These are phyloP conservation scores for Pseudotriccus pelzelni DNA, from an alignment of 2,797 vertebrate species.

Conservation along the genomic window DNA sequence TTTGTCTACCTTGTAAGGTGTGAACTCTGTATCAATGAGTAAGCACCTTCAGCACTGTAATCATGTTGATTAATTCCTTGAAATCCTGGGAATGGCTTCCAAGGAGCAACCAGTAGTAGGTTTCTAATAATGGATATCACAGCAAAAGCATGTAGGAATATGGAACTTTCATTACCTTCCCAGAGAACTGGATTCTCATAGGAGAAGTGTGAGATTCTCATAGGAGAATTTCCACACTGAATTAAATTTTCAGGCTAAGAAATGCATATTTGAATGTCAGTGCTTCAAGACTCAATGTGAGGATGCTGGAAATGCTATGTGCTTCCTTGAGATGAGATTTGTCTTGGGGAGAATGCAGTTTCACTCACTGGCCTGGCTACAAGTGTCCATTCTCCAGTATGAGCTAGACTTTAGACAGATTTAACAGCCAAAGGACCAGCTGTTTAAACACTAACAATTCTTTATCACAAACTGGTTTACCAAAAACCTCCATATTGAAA, in stretches of 20 bases:
- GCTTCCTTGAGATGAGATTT: not conserved
- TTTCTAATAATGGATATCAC: not conserved
- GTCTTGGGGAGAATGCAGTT: not conserved
- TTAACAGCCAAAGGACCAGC: not conserved
- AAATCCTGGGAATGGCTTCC: not conserved
- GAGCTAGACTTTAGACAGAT: not conserved
- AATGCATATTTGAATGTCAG: not conserved
- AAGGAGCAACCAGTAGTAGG: not conserved
- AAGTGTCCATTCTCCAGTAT: not conserved
- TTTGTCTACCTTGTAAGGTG: not conserved
- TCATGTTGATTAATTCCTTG: not conserved
- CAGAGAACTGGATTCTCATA: not conserved
- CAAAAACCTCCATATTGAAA: not conserved
- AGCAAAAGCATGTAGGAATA: not conserved
- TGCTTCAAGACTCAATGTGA: not conserved
- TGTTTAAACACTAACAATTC: not conserved
- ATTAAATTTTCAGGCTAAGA: not conserved
- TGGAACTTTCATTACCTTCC: not conserved
- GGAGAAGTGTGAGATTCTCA: not conserved
- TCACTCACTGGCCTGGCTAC: not conserved
- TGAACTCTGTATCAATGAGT: not conserved
- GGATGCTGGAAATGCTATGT: not conserved
- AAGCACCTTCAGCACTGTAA: not conserved
- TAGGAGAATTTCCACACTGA: not conserved
- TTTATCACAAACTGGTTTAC: not conserved